phyloP scores from a whole-genome alignment of 1,140 invertebrate species.

The Aphelinus certus region DNA sequence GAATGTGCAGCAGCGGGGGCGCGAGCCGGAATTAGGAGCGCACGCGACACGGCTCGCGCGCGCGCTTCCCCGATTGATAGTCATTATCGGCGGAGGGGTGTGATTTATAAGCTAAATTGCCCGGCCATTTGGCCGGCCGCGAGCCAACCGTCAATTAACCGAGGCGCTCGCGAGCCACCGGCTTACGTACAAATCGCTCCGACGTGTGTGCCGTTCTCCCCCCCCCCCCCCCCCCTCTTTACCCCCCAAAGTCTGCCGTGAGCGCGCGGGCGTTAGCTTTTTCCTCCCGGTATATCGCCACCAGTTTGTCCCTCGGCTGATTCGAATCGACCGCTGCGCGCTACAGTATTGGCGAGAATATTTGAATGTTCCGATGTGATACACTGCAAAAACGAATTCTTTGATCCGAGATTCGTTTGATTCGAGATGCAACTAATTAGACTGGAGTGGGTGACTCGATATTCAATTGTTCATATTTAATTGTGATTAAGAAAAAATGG shows the following conservation, averaged over 20 bases:
- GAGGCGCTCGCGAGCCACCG: slow-evolving; percentile 17
- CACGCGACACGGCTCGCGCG: not conserved
- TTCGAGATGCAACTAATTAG: no score
- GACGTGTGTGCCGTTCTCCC: not conserved
- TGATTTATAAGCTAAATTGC: slow-evolving; percentile 35
- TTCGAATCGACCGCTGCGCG: no score
- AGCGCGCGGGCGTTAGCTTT: not conserved
- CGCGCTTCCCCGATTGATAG: slow-evolving; percentile 22
- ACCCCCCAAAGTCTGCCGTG: no score
- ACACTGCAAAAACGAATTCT: no score
- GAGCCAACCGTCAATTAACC: slow-evolving; percentile 18
- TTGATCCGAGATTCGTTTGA: no score
- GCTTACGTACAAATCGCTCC: slow-evolving; percentile 5
- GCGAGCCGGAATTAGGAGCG: no score
- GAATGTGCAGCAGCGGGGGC: no score
- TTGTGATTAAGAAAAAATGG: no score
- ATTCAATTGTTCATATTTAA: no score
- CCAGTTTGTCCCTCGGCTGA: not conserved
- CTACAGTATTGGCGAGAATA: no score
- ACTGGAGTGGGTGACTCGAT: no score
- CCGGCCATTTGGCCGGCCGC: slow-evolving; percentile 26
- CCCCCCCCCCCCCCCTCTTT: not conserved
- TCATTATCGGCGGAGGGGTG: slow-evolving; percentile 16
- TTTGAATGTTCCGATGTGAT: no score
- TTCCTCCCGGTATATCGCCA: not conserved